Evolutionary conservation across 2,797 vertebrate species (phyloP).

Genomic region (Pangasius djambal): DNA sequence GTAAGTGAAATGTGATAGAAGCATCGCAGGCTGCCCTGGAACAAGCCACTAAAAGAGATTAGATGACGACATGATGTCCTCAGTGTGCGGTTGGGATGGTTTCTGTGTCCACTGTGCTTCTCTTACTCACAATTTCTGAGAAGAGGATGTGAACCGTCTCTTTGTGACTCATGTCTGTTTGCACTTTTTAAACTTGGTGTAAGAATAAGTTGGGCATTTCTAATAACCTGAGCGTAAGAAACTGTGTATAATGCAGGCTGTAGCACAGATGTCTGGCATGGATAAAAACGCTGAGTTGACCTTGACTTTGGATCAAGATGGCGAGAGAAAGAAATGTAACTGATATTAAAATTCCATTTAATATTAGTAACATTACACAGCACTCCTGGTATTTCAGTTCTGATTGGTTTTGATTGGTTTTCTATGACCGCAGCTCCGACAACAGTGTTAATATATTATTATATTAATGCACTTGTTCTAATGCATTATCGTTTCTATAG

Average conservation of each 20-base stretch:
- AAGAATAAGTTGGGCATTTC: neutral
- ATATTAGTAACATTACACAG: too few relatives aligned
- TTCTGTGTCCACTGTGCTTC: neutral
- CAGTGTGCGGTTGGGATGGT: neutral
- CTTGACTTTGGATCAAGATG: neutral
- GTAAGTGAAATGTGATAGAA: too few relatives aligned
- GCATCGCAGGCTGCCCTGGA: neutral
- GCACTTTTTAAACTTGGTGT: neutral
- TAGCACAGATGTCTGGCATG: neutral
- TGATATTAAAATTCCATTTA: neutral
- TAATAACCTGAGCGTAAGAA: neutral
- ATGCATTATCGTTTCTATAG: neutral
- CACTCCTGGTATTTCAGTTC: neutral
- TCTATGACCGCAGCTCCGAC: neutral
- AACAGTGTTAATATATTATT: too few relatives aligned
- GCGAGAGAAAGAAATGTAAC: neutral
- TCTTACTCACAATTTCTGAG: neutral
- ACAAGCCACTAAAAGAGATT: neutral
- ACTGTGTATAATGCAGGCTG: neutral
- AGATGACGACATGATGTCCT: neutral
- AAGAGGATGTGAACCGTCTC: neutral
- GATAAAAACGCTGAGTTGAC: neutral
- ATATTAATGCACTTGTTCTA: too few relatives aligned
- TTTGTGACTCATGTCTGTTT: slow-evolving; percentile 3
- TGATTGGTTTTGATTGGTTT: neutral